Evolutionary conservation across 2,888 invertebrate genomes (phyloP), one percentile per base, ranked within the genome.

Genomic region (Anthoptus insignis): DNA sequence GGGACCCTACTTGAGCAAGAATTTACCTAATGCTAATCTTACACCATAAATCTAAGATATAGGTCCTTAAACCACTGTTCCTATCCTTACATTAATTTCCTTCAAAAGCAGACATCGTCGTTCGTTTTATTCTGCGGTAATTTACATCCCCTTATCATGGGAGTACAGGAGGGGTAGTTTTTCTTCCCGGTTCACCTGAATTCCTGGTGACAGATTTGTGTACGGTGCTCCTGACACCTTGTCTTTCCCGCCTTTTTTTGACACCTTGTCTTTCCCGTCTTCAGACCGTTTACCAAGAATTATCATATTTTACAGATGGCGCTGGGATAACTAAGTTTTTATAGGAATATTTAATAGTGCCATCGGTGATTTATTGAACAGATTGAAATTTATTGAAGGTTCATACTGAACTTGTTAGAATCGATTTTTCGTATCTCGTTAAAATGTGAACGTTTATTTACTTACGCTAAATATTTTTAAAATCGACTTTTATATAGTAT

Each of bases 71-170:
- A 6, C 29, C 54, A 24, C 47, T 54, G 61, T 54, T 34, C 54
- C 19, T n/a, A 27, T 27, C 27, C 27, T 27, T 27, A 85, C 85
- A 90, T 89, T 88, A 89, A 90, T 89, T 87, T 83, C 81, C 78
- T 82, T 87, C 83, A 81, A 81, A 81, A 82, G 78, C 81, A 81
- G 79, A 79, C 66, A 80, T 73, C 76, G 37, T 56, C 56, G 82
- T 86, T 86, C 87, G 83, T 83, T 88, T 83, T 84, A 83, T 82
- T 86, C 82, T 77, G 69, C 71, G 67, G 83, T 85, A 87, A 89
- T 91, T 90, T 91, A 88, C 91, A 90, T 90, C 87, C 83, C 65
- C 86, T 89, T 89, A 90, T 89, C 90, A 84, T 72, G 69, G 74
- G 77, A 78, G 79, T 79, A 76, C 88, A 88, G 85, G 83, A 80